Evolutionary conservation across 2,113 vertebrate genomes (phyloP).

Genomic region (Nothocercus julius): DNA sequence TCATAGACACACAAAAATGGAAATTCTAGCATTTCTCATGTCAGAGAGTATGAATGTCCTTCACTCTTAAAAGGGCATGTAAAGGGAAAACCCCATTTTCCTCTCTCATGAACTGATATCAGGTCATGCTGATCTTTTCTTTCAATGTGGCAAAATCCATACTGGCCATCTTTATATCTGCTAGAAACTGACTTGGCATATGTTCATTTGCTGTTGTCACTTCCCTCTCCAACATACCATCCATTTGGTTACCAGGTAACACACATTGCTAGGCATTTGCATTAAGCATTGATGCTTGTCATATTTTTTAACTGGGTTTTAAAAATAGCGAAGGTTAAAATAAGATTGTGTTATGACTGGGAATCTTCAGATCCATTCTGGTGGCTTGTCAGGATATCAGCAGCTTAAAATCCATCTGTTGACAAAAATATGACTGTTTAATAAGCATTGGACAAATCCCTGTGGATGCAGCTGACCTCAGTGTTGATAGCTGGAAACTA

Average conservation of each 20-base stretch:
- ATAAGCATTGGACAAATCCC: neutral
- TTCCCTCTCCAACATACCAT: slow-evolving; percentile 51
- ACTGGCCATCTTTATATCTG: slow-evolving; percentile 33
- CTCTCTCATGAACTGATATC: neutral
- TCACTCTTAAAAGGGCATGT: accelerated
- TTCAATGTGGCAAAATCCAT: slow-evolving; percentile 19
- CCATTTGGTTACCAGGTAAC: slow-evolving; percentile 69
- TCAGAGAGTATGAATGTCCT: neutral
- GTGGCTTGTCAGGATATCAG: slow-evolving; percentile 27
- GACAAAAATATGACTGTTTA: slow-evolving; percentile 29
- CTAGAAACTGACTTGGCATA: slow-evolving; percentile 27
- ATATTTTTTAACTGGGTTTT: slow-evolving; percentile 40
- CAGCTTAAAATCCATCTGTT: slow-evolving; percentile 28
- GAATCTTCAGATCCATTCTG: slow-evolving; percentile 44
- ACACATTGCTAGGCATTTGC: slow-evolving; percentile 46
- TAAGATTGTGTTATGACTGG: slow-evolving; percentile 58
- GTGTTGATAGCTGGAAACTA: neutral
- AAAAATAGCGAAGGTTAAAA: slow-evolving; percentile 65
- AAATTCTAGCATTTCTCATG: neutral
- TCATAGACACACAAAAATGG: neutral
- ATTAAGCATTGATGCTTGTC: slow-evolving; percentile 47
- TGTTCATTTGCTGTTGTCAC: slow-evolving; percentile 47
- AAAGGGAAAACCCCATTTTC: neutral
- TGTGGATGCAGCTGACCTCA: neutral
- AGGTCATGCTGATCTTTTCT: neutral